phyloP scores from a whole-genome alignment of 2,113 vertebrate species.

The Argyrosomus japonicus region DNA sequence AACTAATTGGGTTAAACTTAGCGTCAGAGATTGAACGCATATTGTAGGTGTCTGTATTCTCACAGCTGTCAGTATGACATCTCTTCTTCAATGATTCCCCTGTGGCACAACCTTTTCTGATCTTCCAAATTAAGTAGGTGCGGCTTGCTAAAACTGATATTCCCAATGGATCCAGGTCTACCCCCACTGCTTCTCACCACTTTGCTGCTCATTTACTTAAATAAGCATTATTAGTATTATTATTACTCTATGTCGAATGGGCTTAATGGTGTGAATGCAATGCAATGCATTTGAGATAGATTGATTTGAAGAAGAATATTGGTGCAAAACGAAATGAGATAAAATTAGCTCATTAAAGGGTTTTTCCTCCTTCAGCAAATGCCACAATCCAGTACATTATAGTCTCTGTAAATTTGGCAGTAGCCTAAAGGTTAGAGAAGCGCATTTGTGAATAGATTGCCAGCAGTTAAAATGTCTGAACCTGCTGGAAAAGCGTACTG shows the following conservation, averaged over 20 bases:
- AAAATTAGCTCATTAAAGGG: slow-evolving; percentile 23
- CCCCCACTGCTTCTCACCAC: neutral
- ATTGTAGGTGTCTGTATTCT: slow-evolving; percentile 12
- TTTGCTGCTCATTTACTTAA: slow-evolving; percentile 40
- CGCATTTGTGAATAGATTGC: slow-evolving; percentile 33
- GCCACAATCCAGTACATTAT: slow-evolving; percentile 17
- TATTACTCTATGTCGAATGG: slow-evolving; percentile 31
- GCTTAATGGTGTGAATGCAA: slow-evolving; percentile 22
- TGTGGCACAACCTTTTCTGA: slow-evolving; percentile 37
- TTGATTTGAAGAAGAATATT: slow-evolving; percentile 18
- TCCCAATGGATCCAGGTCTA: neutral
- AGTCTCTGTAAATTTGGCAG: slow-evolving; percentile 27
- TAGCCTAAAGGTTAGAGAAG: slow-evolving; percentile 26
- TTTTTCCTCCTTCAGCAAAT: slow-evolving; percentile 23
- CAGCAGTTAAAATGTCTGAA: slow-evolving; percentile 39
- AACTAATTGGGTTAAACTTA: slow-evolving; percentile 60
- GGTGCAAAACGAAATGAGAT: slow-evolving; percentile 11
- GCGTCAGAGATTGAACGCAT: slow-evolving; percentile 23
- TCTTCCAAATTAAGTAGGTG: slow-evolving; percentile 34
- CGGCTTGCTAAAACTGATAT: slow-evolving; percentile 22
- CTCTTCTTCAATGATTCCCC: slow-evolving; percentile 23
- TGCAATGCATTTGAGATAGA: slow-evolving; percentile 42
- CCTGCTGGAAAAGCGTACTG: slow-evolving; percentile 22
- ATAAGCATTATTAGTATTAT: slow-evolving; percentile 14
- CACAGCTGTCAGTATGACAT: slow-evolving; percentile 35